phyloP scores from a whole-genome alignment of 2,888 invertebrate genomes.

The Aporophyla nigra region DNA sequence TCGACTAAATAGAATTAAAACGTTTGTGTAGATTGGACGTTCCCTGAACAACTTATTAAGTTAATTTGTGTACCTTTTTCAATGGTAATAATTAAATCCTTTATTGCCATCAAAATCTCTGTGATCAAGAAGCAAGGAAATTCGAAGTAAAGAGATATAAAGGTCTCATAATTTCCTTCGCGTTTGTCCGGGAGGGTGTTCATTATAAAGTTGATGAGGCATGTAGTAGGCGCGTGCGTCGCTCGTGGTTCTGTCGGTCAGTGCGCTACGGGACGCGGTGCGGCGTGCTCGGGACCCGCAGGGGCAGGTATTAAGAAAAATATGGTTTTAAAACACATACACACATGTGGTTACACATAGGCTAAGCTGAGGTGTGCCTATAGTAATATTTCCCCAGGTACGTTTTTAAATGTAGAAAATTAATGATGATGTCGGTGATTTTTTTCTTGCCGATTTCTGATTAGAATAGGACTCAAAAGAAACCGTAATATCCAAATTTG shows the following conservation, averaged over 20 bases:
- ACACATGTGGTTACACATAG: no score
- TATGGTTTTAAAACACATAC: background rate
- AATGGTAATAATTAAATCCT: background rate
- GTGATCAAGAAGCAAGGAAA: background rate
- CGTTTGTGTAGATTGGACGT: background rate
- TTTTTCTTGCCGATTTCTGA: background rate
- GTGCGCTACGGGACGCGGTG: constrained; percentile 42
- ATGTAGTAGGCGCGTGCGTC: background rate
- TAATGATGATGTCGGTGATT: background rate
- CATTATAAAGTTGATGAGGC: constrained; percentile 61
- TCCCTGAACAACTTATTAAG: no score
- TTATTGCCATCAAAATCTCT: background rate
- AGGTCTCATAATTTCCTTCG: background rate
- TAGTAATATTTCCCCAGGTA: background rate
- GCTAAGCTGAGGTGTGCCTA: no score
- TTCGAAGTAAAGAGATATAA: constrained; percentile 10
- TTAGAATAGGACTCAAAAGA: background rate
- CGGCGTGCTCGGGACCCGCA: constrained; percentile 22
- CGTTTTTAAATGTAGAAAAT: background rate
- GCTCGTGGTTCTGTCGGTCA: constrained; percentile 19
- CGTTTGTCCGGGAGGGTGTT: constrained; percentile 1
- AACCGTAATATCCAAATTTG: background rate
- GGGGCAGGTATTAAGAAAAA: constrained; percentile 27
- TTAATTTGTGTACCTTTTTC: background rate
- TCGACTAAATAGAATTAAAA: background rate